phyloP scores from a whole-genome alignment of 2,888 invertebrate genomes.

The Drosophila paranaensis region DNA sequence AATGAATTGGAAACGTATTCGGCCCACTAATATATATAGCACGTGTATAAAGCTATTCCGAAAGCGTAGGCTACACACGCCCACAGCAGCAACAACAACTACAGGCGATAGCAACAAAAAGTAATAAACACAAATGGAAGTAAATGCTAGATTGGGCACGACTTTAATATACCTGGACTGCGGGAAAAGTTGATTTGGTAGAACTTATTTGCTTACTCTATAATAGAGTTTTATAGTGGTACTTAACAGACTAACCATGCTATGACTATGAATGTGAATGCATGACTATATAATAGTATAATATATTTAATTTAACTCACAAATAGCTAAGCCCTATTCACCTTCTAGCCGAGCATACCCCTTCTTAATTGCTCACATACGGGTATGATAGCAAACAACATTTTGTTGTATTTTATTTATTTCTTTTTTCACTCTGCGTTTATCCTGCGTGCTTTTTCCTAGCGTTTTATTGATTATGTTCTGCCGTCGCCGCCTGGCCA shows the following conservation, averaged over 20 bases:
- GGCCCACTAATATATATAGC: constrained; percentile 14
- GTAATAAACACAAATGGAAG: constrained; percentile 22
- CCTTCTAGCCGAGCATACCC: constrained; percentile 8
- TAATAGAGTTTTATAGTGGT: too few relatives aligned
- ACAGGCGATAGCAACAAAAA: constrained; percentile 13
- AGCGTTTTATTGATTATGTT: constrained; percentile 73
- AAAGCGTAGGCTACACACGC: constrained; percentile 25
- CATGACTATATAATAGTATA: too few relatives aligned
- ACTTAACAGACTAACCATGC: too few relatives aligned
- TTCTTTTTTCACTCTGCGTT: constrained; percentile 32
- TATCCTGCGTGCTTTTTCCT: constrained; percentile 57
- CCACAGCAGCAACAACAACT: constrained; percentile 3
- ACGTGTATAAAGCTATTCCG: constrained; percentile 19
- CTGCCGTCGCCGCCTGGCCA: constrained; percentile 29
- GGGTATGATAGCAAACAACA: constrained; percentile 22
- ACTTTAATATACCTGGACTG: neutral
- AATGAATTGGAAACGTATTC: constrained; percentile 63
- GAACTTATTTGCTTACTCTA: too few relatives aligned
- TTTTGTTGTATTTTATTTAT: constrained; percentile 32
- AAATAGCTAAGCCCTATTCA: too few relatives aligned
- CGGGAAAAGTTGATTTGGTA: neutral
- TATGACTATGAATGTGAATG: too few relatives aligned
- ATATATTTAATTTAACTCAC: too few relatives aligned
- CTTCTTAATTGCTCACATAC: neutral
- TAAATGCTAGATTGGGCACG: neutral